phyloP scores from a whole-genome alignment of 2,888 invertebrate genomes.

The Athalia rosae region DNA sequence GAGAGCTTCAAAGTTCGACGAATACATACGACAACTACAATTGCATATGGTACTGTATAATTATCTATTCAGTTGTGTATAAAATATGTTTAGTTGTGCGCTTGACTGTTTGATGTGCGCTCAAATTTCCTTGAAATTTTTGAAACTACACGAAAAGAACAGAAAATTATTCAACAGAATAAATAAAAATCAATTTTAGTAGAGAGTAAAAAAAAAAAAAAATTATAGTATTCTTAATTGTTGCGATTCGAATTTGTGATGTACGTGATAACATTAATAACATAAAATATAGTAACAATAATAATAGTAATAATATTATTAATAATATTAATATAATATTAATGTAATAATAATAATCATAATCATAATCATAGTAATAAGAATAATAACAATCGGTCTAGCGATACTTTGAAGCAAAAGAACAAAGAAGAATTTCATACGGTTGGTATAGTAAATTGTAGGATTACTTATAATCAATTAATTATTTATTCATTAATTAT shows the following conservation, averaged over 20 bases:
- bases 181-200: neutral
- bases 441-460: conserved; percentile 51
- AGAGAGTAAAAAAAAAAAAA: neutral
- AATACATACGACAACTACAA: neutral
- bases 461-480: conserved; percentile 30
- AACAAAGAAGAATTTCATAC: conserved; percentile 52
- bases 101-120: neutral
- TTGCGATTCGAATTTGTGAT: too few relatives aligned
- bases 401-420: conserved; percentile 59
- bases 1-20: conserved; percentile 46
- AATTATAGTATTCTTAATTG: too few relatives aligned
- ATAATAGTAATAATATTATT: too few relatives aligned
- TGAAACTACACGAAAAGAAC: neutral
- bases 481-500: conserved; percentile 17
- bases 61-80: too few relatives aligned
- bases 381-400: neutral
- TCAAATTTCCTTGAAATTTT: neutral
- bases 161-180: neutral
- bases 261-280: too few relatives aligned
- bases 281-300: too few relatives aligned
- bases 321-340: neutral
- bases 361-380: neutral
- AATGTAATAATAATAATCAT: neutral
- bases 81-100: too few relatives aligned
- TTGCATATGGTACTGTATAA: too few relatives aligned